phyloP scores from a whole-genome alignment of 92 coral and sea anemone species.

The Muricea muricata region DNA sequence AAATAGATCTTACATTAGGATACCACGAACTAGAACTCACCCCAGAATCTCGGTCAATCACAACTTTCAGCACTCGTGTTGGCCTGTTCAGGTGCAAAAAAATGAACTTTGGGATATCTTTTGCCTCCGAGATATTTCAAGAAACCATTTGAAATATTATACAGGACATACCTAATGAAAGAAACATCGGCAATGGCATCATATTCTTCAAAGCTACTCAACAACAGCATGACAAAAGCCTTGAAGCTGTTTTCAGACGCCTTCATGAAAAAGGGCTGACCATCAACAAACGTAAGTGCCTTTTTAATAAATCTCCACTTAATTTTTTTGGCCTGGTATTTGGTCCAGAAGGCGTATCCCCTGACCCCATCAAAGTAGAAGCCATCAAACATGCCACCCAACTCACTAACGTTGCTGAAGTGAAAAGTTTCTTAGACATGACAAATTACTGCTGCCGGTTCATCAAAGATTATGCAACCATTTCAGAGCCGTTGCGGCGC shows the following conservation, averaged over 20 bases:
- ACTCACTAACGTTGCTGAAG: not conserved
- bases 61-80: conserved; percentile 38
- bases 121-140: conserved; percentile 39
- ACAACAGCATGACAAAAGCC: conserved; percentile 32
- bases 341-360: not conserved
- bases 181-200: conserved; percentile 24
- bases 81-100: not conserved
- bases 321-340: conserved; percentile 28
- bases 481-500: conserved; percentile 21
- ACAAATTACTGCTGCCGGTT: conserved; percentile 9
- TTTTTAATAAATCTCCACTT: not conserved
- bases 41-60: conserved; percentile 25
- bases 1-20: conserved; percentile 26
- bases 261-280: conserved; percentile 27
- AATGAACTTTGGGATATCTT: conserved; percentile 32
- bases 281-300: conserved; percentile 4
- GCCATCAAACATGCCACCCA: not conserved
- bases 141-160: conserved; percentile 12
- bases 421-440: conserved; percentile 19
- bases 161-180: conserved; percentile 22
- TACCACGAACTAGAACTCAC: conserved; percentile 38
- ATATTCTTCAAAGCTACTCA: conserved; percentile 1
- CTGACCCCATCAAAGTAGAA: conserved; percentile 20
- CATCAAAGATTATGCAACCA: conserved; percentile 19
- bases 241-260: not conserved